These are phyloP conservation scores for Tiliqua scincoides DNA, from an alignment of 2,113 vertebrate species.

Conservation along the genomic window DNA sequence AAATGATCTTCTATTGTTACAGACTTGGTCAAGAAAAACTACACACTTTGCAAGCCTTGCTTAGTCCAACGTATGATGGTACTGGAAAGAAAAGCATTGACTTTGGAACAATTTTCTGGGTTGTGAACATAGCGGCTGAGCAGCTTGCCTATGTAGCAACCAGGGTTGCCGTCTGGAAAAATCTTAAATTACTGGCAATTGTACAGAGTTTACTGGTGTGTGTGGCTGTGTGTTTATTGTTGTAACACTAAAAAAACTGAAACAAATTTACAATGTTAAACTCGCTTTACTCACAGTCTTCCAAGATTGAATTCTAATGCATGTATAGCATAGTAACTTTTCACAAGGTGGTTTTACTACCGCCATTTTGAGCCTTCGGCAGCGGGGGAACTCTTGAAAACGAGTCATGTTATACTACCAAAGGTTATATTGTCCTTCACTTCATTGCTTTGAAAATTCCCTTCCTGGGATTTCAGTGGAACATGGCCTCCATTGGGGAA, in stretches of 20 bases:
- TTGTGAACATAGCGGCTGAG: not conserved
- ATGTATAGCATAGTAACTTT: not conserved
- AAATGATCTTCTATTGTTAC: not conserved
- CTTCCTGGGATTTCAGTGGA: not conserved
- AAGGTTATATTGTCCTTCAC: not conserved
- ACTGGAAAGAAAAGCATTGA: conserved; percentile 15
- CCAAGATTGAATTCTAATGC: not conserved
- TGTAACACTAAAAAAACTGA: not conserved
- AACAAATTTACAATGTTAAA: conserved; percentile 9
- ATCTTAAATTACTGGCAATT: conserved; percentile 2
- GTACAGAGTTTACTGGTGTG: not conserved
- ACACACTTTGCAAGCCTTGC: not conserved
- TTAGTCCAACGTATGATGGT: conserved; percentile 8
- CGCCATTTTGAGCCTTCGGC: not conserved
- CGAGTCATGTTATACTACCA: not conserved
- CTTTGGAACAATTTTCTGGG: conserved; percentile 18
- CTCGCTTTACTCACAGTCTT: conserved; percentile 20
- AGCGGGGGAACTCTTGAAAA: not conserved
- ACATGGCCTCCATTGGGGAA: not conserved
- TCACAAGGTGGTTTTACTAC: not conserved
- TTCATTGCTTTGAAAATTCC: not conserved
- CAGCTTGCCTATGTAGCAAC: conserved; percentile 19
- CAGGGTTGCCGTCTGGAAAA: not conserved
- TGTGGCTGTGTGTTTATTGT: not conserved
- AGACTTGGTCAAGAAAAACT: conserved; percentile 9